These are phyloP conservation scores for Chloroceryle aenea DNA, from an alignment of 2,113 vertebrate genomes.

Conservation along the genomic window DNA sequence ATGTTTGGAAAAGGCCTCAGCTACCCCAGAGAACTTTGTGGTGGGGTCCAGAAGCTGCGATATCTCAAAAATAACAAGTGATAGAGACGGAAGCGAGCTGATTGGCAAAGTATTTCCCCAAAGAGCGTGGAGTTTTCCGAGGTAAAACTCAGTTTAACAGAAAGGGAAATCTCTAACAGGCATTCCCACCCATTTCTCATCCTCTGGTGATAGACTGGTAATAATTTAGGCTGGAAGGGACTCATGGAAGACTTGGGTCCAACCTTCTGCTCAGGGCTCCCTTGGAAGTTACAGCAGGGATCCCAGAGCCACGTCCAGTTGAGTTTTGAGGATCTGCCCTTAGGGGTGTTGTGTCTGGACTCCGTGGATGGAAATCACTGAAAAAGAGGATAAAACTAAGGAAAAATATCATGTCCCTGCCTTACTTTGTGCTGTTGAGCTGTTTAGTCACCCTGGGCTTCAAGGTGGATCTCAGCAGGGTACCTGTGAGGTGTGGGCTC, in stretches of 20 bases:
- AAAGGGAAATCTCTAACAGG: not conserved
- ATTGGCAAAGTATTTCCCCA: not conserved
- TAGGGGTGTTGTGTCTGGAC: accelerated
- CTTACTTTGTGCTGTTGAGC: not conserved
- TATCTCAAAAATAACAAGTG: conserved; percentile 28
- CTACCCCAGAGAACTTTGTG: not conserved
- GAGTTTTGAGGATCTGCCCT: not conserved
- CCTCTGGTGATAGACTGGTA: not conserved
- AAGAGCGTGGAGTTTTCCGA: not conserved
- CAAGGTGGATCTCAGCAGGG: accelerated
- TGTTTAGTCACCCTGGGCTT: not conserved
- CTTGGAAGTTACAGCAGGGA: not conserved
- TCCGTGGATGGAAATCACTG: not conserved
- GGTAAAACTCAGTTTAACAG: not conserved
- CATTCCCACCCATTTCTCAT: not conserved
- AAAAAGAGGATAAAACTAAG: accelerated
- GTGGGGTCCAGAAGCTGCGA: not conserved
- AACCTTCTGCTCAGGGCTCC: not conserved
- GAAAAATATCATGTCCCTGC: not conserved
- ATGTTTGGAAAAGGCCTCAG: not conserved
- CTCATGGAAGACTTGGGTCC: not conserved
- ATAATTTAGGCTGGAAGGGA: not conserved
- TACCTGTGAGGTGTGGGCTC: accelerated
- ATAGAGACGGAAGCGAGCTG: not conserved
- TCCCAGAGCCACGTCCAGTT: not conserved